Evolutionary conservation across 92 coral and sea anemone genomes (phyloP), one percentile per base, ranked within the genome.

Genomic region (Scolanthus callimorphus): DNA sequence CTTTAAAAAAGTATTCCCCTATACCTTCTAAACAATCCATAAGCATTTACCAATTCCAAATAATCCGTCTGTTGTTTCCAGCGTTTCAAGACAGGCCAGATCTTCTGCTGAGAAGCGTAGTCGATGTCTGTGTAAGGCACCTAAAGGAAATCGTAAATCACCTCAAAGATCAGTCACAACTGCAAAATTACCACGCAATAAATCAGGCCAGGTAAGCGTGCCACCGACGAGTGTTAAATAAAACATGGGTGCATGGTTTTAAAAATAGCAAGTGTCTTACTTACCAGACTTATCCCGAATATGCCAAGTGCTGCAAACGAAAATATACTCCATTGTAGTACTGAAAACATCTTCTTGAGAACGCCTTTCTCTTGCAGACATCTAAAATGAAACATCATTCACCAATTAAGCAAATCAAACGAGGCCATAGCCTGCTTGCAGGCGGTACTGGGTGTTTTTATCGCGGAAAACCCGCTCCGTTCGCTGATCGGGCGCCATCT

Each of bases 1-100:
- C n/a, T n/a, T n/a, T n/a, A n/a, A n/a, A n/a, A n/a, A n/a, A n/a
- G n/a, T n/a, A n/a, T n/a, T n/a, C n/a, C n/a, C n/a, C n/a, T n/a
- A n/a, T 41, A 91, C 97, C 97, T 83, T 70, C 97, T 88, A 49
- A 91, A 91, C 26, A 91, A 59, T 2, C 97, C 97, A 67, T 91
- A 91, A 1, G 96, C 61, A 69, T 91, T 76, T 2, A 88, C 88
- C 23, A 91, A 78, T 53, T 91, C 78, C 68, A 78, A 73, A 9
- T 63, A 53, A 63, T 88, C 74, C 1, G 74, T 77, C 50, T 80
- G 79, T 2, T 66, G 68, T 52, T 82, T 72, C 89, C 95, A 70
- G 58, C 95, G 77, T 48, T 78, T 74, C 2, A 91, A 78, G 6
- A 91, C 90, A 19, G 97, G 97, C 97, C 97, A 91, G 15, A 91